Evolutionary conservation across 2,888 invertebrate genomes (phyloP), one percentile per base, ranked within the genome.

Genomic region (Pemphredon lugubris): DNA sequence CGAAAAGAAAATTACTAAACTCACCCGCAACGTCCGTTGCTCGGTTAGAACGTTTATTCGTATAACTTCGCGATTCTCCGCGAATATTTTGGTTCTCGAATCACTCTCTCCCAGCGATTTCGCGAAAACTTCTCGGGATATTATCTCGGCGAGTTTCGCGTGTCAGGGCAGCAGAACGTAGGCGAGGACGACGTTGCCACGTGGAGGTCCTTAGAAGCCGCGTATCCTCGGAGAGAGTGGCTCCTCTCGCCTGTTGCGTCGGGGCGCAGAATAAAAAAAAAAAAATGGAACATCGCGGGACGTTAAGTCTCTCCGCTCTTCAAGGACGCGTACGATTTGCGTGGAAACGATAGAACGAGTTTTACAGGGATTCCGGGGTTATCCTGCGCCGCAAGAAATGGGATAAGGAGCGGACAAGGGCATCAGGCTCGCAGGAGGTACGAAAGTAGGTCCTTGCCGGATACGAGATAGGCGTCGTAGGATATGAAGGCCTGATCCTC

Each of bases 361-460:
- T 71, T 54, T 6, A 6, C 30, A 13, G 32, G 14, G 50, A 61
- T 60, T 48, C 58, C n/a, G n/a, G 40, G 60, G 50, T 65, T 67
- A 69, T 69, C 81, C 67, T 48, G 57, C 45, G 63, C 37, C n/a
- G 53, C 54, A 55, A 51, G 72, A 64, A 70, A 81, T 82, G 86
- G 87, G 87, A 87, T 86, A 83, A 87, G 80, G 79, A 79, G 70
- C 78, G 83, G 77, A 70, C 73, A 64, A 67, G 65, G 65, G 23
- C 77, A 87, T 81, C 86, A 86, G 87, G 87, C 79, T 77, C 73
- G 66, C 84, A 87, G 84, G 37, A 84, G 5, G 20, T 50, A 48
- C 32, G 55, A 54, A 66, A 61, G 75, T 51, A 13, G 30, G 26
- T 30, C 30, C 13, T n/a, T 14, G n/a, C 18, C 16, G 20, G n/a